Evolutionary conservation across 1,140 invertebrate species (phyloP), one percentile per base, ranked within the genome.

Genomic region (Cyclargus thomasi): DNA sequence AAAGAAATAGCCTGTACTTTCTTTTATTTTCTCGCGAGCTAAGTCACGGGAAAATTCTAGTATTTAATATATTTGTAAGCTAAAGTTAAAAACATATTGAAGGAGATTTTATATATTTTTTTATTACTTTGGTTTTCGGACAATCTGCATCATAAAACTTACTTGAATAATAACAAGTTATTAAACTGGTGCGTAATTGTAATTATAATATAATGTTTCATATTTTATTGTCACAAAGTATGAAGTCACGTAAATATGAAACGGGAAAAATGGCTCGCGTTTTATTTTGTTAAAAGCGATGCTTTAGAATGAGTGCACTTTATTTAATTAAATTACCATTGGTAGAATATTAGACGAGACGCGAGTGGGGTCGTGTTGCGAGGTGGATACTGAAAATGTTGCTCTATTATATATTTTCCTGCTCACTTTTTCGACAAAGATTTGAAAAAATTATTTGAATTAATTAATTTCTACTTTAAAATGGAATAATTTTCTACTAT

Each of bases 311-410:
- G 10, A 59, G 55, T 21, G 55, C 55, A 59, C 55, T 59, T 59
- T 59, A 59, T 20, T 59, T 11, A 59, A 59, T 59, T 59, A 59
- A 59, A 59, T 59, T 59, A 59, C 55, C 55, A 59, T 21, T 59
- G 55, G 17, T 20, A 59, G 10, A 59, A 20, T 20, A 59, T 59
- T 20, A 59, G 55, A 59, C 8, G 55, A 59, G 55, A 59, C 55
- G 55, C 17, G 18, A 55, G 55, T 11, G 17, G 10, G 55, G 55
- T 59, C 55, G 17, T 21, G 20, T 59, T n/a, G 55, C 18, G 10
- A 59, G 55, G 20, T 59, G 7, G 55, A 59, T 59, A 22, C 55
- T 20, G 20, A 59, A 20, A 59, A 20, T 59, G 18, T 17, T 55
- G n/a, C 18, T 7, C 53, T 55, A 5, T 55, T 55, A n/a, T n/a